These are phyloP conservation scores for Okamejei kenojei DNA, from an alignment of 2,797 vertebrate genomes.

Conservation along the genomic window DNA sequence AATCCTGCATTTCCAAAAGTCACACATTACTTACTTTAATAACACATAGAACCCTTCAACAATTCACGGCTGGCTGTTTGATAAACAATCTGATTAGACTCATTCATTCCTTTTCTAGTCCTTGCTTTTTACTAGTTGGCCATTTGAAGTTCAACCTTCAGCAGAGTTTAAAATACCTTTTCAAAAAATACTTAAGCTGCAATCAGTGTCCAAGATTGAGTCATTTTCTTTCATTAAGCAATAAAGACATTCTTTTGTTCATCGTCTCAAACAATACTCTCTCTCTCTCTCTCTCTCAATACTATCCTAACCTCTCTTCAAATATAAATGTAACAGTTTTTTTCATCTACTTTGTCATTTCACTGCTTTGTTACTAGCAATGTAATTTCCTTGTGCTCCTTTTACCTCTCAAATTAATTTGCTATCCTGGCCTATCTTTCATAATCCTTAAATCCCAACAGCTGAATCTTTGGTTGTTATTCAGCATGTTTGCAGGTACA, in stretches of 20 bases:
- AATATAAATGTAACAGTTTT: too few relatives aligned
- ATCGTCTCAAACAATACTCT: neutral
- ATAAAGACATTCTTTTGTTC: neutral
- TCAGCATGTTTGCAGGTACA: neutral
- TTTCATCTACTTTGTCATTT: neutral
- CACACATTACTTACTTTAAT: neutral
- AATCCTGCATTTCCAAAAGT: neutral
- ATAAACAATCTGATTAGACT: neutral
- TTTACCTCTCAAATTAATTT: neutral
- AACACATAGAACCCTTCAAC: neutral
- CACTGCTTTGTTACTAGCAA: neutral
- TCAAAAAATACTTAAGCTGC: neutral
- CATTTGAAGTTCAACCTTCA: neutral
- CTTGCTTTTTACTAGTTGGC: neutral
- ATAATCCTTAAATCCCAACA: neutral
- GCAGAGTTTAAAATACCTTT: neutral
- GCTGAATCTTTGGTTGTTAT: neutral
- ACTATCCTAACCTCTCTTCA: too few relatives aligned
- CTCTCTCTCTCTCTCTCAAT: neutral
- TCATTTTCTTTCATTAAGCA: neutral
- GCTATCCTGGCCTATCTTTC: too few relatives aligned
- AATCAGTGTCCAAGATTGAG: neutral
- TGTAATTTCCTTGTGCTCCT: too few relatives aligned
- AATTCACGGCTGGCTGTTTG: neutral
- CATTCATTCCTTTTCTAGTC: neutral